Evolutionary conservation across 2,888 invertebrate genomes (phyloP).

Genomic region (Neoscelio sp.): DNA sequence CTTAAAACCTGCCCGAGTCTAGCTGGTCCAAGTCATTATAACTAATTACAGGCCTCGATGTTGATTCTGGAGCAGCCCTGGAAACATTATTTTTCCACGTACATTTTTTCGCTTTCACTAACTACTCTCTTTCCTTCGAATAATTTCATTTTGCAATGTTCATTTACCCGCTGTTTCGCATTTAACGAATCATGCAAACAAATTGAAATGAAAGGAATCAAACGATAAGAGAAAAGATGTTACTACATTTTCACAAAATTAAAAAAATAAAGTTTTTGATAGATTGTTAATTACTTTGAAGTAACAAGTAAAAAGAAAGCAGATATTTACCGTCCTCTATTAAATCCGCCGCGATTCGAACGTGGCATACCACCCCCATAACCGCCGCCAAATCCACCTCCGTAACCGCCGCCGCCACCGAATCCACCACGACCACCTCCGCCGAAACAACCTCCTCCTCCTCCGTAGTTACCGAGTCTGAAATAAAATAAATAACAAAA

Average conservation of each 20-base stretch:
- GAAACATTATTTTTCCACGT: slow-evolving; percentile 70
- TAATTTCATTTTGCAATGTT: too few relatives aligned
- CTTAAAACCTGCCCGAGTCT: slow-evolving; percentile 91
- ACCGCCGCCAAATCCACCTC: slow-evolving; percentile 79
- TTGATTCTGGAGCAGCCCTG: slow-evolving; percentile 81
- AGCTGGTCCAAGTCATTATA: slow-evolving; percentile 97
- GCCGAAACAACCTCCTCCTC: slow-evolving; percentile 79
- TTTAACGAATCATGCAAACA: neutral
- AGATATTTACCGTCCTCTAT: slow-evolving; percentile 83
- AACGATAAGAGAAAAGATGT: too few relatives aligned
- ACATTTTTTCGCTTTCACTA: slow-evolving; percentile 11
- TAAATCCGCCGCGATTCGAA: slow-evolving; percentile 83
- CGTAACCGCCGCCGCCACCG: slow-evolving; percentile 75
- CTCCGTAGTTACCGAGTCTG: slow-evolving; percentile 71
- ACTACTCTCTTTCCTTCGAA: too few relatives aligned
- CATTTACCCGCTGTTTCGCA: too few relatives aligned
- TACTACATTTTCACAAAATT: too few relatives aligned
- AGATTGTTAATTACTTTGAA: too few relatives aligned
- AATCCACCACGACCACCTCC: slow-evolving; percentile 78
- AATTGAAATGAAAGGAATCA: slow-evolving; percentile 10
- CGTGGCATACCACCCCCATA: slow-evolving; percentile 82
- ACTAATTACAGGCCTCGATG: slow-evolving; percentile 90
- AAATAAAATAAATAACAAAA: slow-evolving; percentile 9
- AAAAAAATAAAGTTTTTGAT: slow-evolving; percentile 15
- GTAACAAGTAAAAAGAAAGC: too few relatives aligned